phyloP scores from a whole-genome alignment of 2,797 vertebrate genomes.

The Lacerta bilineata region DNA sequence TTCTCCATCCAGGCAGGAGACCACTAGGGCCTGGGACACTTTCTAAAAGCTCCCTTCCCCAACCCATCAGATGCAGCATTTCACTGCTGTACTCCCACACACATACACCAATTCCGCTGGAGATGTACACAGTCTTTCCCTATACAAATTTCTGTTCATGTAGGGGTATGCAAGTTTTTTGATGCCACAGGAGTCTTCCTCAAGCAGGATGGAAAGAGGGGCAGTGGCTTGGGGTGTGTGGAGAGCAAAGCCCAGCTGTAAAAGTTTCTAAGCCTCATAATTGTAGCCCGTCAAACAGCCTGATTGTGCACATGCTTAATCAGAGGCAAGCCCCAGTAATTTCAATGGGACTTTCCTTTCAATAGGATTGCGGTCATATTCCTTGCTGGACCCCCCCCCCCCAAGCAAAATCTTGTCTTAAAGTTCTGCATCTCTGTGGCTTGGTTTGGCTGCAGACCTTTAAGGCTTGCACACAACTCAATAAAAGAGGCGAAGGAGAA shows the following conservation, averaged over 20 bases:
- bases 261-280: not conserved
- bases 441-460: not conserved
- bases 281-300: not conserved
- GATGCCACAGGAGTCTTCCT: not conserved
- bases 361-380: too few relatives aligned
- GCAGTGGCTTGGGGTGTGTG: not conserved
- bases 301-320: not conserved
- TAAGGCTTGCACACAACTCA: not conserved
- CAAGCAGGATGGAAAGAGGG: not conserved
- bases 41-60: not conserved
- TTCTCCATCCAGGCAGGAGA: not conserved
- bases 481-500: not conserved
- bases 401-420: not conserved
- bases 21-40: too few relatives aligned
- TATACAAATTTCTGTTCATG: not conserved
- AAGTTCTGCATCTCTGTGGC: not conserved
- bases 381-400: not conserved
- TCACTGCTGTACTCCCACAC: not conserved
- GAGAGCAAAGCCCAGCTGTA: not conserved
- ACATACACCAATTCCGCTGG: not conserved
- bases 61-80: not conserved
- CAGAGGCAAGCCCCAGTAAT: not conserved
- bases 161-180: not conserved
- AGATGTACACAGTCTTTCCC: too few relatives aligned
- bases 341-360: not conserved